Evolutionary conservation across 1,140 invertebrate species (phyloP), one percentile per base, ranked within the genome.

Genomic region (Leptinotarsa lineolata): DNA sequence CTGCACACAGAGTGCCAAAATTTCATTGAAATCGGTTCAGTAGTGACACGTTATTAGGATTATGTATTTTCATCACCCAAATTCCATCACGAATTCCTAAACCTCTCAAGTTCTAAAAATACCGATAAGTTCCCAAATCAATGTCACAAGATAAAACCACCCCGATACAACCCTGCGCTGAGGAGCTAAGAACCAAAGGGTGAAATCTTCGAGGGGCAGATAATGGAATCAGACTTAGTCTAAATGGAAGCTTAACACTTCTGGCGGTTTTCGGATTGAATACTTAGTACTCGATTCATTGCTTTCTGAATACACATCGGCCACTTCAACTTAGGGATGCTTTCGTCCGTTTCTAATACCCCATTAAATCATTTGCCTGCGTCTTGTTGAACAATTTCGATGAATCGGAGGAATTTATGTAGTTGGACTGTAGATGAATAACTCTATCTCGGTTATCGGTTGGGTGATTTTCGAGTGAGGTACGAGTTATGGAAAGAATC

Each of bases 181-280:
- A 18, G 24, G 20, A 45, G 48, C 69, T 44, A 71, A 71, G 69
- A 74, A 72, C 72, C 61, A 81, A 78, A 76, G 79, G 78, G 76
- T 81, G 79, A 81, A 78, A 81, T 78, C 75, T 76, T 72, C 68
- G 76, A 80, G 74, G 78, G 78, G 74, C 73, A 74, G 80, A 81
- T 81, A 81, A 81, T 81, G 80, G 80, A 81, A 81, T 81, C 78
- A 80, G 79, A 80, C 76, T 80, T 78, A 81, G 75, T 80, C 77
- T 79, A 81, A 81, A 81, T 81, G 80, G 80, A 77, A 76, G 78
- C 80, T 81, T 81, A 81, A 80, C 80, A 81, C 78, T 81, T 81
- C 73, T 76, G 71, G 80, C 72, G 80, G 80, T 81, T 81, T 80
- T 76, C 77, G 80, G 80, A 81, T 81, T 81, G 77, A 78, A 78